These are phyloP conservation scores for Tamias sibiricus DNA, from an alignment of 2,113 vertebrate species.

Conservation along the genomic window DNA sequence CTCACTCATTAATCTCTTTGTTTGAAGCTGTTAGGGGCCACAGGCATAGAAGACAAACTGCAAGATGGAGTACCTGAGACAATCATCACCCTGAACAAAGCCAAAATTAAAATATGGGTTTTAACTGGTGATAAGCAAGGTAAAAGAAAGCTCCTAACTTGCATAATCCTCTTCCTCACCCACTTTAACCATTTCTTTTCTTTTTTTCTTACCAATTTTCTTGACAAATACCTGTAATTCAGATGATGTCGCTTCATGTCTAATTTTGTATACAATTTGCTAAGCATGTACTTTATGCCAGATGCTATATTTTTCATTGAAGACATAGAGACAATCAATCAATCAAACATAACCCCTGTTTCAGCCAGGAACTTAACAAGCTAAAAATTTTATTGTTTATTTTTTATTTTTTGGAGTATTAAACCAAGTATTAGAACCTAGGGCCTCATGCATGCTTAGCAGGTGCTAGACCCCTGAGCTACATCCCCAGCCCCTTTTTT, in stretches of 20 bases:
- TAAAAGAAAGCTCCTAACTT: conserved; percentile 68
- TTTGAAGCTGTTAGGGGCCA: conserved; percentile 91
- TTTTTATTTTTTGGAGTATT: neutral
- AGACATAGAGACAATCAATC: neutral
- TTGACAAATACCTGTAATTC: conserved; percentile 21
- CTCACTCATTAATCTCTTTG: conserved; percentile 15
- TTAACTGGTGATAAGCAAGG: conserved; percentile 98
- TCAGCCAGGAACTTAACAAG: neutral
- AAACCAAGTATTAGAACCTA: neutral
- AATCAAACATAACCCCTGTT: neutral
- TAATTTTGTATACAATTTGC: neutral
- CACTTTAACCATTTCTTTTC: neutral
- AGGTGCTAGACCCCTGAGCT: neutral
- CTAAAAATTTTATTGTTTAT: neutral
- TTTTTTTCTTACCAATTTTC: neutral
- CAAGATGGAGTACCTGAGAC: conserved; percentile 96
- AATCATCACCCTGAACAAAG: conserved; percentile 92
- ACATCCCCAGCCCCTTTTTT: no score
- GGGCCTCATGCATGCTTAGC: neutral
- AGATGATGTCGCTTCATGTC: neutral
- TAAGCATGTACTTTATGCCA: neutral
- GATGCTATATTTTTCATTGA: neutral
- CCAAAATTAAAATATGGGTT: conserved; percentile 97
- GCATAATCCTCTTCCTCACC: neutral
- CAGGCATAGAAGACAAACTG: conserved; percentile 97